These are phyloP conservation scores for Cetonia aurata DNA, from an alignment of 2,888 invertebrate species.

Conservation along the genomic window DNA sequence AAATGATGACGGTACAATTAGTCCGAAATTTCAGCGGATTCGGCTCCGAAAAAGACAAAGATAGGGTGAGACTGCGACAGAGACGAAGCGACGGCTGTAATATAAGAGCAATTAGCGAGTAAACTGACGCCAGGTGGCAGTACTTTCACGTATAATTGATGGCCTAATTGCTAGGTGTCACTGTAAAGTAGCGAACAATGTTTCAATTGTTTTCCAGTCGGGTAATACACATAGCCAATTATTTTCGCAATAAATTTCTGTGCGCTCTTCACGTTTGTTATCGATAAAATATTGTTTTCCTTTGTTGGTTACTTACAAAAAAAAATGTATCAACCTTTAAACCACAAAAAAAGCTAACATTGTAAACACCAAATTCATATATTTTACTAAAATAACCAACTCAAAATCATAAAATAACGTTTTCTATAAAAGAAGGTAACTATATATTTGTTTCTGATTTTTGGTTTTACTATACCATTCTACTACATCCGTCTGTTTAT, in stretches of 20 bases:
- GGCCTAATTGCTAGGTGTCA: constrained; percentile 46
- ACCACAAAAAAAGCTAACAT: no score
- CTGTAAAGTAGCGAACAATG: constrained; percentile 46
- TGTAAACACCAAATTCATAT: no score
- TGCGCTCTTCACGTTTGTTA: constrained; percentile 14
- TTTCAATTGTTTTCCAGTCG: constrained; percentile 45
- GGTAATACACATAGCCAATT: constrained; percentile 37
- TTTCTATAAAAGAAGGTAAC: no score
- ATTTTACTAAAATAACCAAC: no score
- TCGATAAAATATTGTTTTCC: neutral
- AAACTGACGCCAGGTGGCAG: constrained; percentile 42
- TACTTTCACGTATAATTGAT: constrained; percentile 46
- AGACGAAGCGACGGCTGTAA: constrained; percentile 19
- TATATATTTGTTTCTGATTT: no score
- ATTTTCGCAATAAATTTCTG: constrained; percentile 36
- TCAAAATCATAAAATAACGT: no score
- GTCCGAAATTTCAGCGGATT: constrained; percentile 27
- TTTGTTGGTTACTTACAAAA: neutral
- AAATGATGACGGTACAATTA: constrained; percentile 39
- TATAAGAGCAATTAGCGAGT: constrained; percentile 43
- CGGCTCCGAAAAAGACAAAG: constrained; percentile 28
- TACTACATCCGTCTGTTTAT: no score
- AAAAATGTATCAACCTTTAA: no score
- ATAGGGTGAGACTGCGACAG: constrained; percentile 15
- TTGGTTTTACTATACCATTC: no score